Evolutionary conservation across 2,797 vertebrate genomes (phyloP).

Genomic region (Clamator glandarius): DNA sequence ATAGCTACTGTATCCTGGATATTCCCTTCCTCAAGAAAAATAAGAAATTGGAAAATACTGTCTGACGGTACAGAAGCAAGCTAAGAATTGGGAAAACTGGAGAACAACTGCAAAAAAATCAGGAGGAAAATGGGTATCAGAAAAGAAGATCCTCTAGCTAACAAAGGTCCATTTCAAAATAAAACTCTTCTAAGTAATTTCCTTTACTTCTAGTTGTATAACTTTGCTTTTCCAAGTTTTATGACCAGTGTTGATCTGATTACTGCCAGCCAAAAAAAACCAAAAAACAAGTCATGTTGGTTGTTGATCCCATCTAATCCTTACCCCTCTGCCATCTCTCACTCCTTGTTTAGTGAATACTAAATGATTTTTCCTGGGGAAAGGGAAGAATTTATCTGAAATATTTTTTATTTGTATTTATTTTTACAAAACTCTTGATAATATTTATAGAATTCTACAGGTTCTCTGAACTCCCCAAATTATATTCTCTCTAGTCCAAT

Average conservation of each 20-base stretch:
- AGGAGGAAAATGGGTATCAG: neutral
- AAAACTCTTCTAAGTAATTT: neutral
- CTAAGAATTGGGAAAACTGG: neutral
- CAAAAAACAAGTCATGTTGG: neutral
- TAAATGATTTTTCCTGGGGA: constrained; percentile 22
- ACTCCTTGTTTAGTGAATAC: neutral
- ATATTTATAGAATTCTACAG: constrained; percentile 28
- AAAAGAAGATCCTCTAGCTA: neutral
- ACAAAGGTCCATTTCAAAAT: neutral
- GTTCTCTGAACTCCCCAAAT: constrained; percentile 15
- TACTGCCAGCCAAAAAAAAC: neutral
- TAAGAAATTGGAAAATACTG: neutral
- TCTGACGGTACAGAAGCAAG: neutral
- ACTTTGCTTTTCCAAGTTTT: neutral
- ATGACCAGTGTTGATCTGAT: neutral
- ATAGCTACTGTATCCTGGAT: neutral
- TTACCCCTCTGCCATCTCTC: neutral
- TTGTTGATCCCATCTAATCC: neutral
- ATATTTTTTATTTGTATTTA: constrained; percentile 56
- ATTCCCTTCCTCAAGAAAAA: neutral
- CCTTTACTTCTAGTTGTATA: neutral
- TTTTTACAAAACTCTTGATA: constrained; percentile 2
- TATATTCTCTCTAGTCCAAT: constrained; percentile 36
- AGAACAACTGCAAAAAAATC: neutral
- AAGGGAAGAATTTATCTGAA: constrained; percentile 33